Evolutionary conservation across 2,113 vertebrate species (phyloP).

Genomic region (Gracilinanus agilis): DNA sequence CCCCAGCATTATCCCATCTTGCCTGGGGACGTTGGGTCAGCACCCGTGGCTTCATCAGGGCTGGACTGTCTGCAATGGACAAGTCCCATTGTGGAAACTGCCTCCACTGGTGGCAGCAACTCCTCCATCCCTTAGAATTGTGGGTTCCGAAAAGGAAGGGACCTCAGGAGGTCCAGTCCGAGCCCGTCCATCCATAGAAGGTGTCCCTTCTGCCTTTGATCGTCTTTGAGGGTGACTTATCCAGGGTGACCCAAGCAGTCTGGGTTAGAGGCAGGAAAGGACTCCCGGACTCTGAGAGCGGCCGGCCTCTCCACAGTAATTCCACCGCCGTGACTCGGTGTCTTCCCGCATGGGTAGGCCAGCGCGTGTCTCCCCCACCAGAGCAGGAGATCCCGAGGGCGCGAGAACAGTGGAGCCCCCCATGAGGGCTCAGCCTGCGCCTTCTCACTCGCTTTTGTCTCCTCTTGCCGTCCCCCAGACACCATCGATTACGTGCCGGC

Average conservation of each 20-base stretch:
- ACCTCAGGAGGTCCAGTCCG: too few relatives aligned
- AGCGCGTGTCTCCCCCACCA: too few relatives aligned
- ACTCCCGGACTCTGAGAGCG: background rate
- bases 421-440: too few relatives aligned
- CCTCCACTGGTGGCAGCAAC: too few relatives aligned
- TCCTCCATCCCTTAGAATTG: too few relatives aligned
- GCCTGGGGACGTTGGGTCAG: background rate
- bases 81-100: too few relatives aligned
- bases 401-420: background rate
- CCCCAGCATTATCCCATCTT: background rate
- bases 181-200: too few relatives aligned
- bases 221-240: background rate
- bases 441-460: background rate
- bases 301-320: background rate
- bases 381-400: background rate
- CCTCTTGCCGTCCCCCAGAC: background rate
- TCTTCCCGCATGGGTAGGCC: background rate
- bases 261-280: background rate
- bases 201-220: background rate
- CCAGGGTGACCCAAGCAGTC: background rate
- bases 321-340: background rate
- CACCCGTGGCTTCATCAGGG: background rate
- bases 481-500: fast-evolving
- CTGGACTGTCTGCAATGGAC: background rate
- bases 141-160: too few relatives aligned